Evolutionary conservation across 1,140 invertebrate species (phyloP), one percentile per base, ranked within the genome.

Genomic region (Aphelenchoides fujianensis): DNA sequence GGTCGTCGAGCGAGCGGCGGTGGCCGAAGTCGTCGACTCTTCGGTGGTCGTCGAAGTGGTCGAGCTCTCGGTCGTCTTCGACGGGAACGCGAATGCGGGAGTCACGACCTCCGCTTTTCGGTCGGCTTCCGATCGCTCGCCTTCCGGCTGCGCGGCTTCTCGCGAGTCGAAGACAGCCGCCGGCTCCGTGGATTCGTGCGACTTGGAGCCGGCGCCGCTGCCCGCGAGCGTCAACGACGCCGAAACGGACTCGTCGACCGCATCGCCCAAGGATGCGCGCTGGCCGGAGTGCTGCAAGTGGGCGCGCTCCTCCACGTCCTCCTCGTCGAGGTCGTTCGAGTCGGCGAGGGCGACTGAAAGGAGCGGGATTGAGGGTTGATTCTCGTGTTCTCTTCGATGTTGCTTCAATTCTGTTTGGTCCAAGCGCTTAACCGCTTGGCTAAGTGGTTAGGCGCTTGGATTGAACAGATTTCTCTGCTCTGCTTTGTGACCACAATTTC

Each of bases 261-360:
- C n/a, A n/a, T n/a, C n/a, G n/a, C n/a, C n/a, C n/a, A n/a, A n/a
- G n/a, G n/a, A n/a, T n/a, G n/a, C n/a, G n/a, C n/a, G n/a, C n/a
- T n/a, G n/a, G n/a, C n/a, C n/a, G n/a, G n/a, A n/a, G n/a, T n/a
- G n/a, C n/a, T n/a, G n/a, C n/a, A n/a, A n/a, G n/a, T n/a, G n/a
- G n/a, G 5, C 12, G 28, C 19, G 55, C 37, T 66, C 63, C 36
- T 2, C 63, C 2, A 30, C 23, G 12, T 36, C 12, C n/a, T 66
- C 63, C 2, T 66, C 63, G 1, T 66, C 63, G 36, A 66, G 32
- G 32, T 66, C 63, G 36, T 66, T 66, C 31, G 63, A 1, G 63
- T 66, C 63, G 36, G 63, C 63, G 1, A 31, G 63, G 12, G 31
- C 63, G 34, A 7, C 55, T 59, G 19, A 5, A 59, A 59, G n/a